Base-by-base conservation (phyloP, 2,113 vertebrate species). In the Emydocephalus ijimae region DNA sequence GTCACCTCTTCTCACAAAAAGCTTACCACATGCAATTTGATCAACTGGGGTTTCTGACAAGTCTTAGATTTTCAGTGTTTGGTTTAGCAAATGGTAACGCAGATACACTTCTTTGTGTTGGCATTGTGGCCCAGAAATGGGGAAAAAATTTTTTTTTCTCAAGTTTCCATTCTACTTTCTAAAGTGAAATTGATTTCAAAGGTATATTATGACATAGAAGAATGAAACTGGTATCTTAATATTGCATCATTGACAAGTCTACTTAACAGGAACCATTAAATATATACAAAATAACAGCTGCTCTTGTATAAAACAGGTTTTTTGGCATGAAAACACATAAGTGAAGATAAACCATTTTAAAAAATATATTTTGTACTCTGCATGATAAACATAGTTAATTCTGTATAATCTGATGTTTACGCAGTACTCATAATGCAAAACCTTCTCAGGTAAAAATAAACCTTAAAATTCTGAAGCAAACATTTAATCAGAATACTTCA, bases 281-380 rank as follows among this genome's bases (percentile, higher is more conserved):
- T 97, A 97, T 97, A 97, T 96, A 97, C 97, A 96, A 97, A 97
- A 95, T 94, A 95, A 96, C 95, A 97, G 96, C 94, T 96, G 95
- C 94, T 96, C 95, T 97, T 95, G 94, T 96, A 93, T 96, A 96
- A 95, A 90, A 95, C 3, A 93, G 92, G 93, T 96, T 97, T 95
- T 92, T 56, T 87, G 95, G 95, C 92, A 95, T 95, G 96, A 96
- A 97, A 98, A 98, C 97, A 97, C 97, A 97, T 95, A 97, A 97
- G 95, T 11, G 34, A 95, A 97, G 96, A 97, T 96, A 98, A 97
- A 95, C 91, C 95, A 94, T 96, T 97, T 97, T 81, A 23, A 43
- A 81, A 81, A 87, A 94, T 97, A 94, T 94, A 95, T 90, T 89
- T 92, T 93, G 89, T 48, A 61, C 92, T 94, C 0, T 59, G 95